These are phyloP conservation scores for Homalodisca vitripennis DNA, from an alignment of 1,140 invertebrate genomes.

Conservation along the genomic window DNA sequence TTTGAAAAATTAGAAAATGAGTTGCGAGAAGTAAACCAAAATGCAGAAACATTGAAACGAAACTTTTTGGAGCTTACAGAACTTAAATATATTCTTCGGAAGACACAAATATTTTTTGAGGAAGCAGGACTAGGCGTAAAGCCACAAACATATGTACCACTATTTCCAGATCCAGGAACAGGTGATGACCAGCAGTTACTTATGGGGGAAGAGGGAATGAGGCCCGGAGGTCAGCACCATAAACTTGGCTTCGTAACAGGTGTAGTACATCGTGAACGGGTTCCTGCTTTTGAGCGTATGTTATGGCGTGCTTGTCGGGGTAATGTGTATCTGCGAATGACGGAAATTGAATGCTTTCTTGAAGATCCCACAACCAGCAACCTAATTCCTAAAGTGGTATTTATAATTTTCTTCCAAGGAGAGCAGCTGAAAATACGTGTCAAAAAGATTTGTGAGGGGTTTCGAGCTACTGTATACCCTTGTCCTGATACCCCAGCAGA, in stretches of 20 bases:
- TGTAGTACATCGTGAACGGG: conserved; percentile 71
- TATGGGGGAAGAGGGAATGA: no score
- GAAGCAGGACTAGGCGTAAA: no score
- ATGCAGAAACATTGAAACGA: conserved; percentile 93
- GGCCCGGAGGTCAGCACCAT: no score
- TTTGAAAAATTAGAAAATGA: conserved; percentile 96
- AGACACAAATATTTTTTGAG: conserved; percentile 97
- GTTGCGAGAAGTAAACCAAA: conserved; percentile 93
- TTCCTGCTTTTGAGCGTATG: conserved; percentile 79
- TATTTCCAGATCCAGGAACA: no score
- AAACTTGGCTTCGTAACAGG: conserved; percentile 76
- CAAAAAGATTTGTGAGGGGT: conserved; percentile 93
- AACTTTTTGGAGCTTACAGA: conserved; percentile 96
- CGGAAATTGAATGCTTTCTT: conserved; percentile 82
- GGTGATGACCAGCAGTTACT: no score
- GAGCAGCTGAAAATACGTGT: conserved; percentile 95
- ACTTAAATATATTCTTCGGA: conserved; percentile 91
- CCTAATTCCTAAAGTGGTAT: conserved; percentile 75
- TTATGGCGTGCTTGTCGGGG: conserved; percentile 86
- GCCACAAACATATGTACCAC: no score
- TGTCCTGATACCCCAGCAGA: conserved; percentile 85
- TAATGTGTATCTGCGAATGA: conserved; percentile 83
- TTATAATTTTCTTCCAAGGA: conserved; percentile 99
- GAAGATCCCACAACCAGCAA: conserved; percentile 66
- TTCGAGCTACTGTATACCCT: conserved; percentile 93